phyloP scores from a whole-genome alignment of 2,888 invertebrate species.

The Thelaira solivaga region DNA sequence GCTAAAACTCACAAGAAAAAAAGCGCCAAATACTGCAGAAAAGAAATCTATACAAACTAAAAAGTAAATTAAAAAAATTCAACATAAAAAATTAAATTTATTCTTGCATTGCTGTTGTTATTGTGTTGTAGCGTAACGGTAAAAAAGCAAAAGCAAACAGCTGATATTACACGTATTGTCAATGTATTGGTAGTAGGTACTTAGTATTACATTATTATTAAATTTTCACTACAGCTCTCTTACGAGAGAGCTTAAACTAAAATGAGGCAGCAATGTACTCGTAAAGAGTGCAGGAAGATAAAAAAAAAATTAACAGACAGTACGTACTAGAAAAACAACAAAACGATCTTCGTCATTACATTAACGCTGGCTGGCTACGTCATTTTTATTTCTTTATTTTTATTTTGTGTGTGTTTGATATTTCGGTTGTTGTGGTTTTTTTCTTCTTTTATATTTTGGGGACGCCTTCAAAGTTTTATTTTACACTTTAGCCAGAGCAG shows the following conservation, averaged over 20 bases:
- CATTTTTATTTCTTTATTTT: conserved; percentile 55
- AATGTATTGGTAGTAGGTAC: background rate
- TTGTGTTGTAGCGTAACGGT: conserved; percentile 18
- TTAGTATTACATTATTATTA: conserved; percentile 28
- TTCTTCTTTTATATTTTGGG: conserved; percentile 38
- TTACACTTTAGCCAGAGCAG: conserved; percentile 57
- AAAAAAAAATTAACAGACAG: conserved; percentile 57
- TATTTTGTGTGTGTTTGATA: conserved; percentile 39
- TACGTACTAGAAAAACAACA: conserved; percentile 26
- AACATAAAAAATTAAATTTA: background rate
- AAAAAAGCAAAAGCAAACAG: conserved; percentile 30
- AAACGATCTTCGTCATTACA: conserved; percentile 60
- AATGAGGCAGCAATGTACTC: conserved; percentile 2
- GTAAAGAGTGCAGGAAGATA: conserved; percentile 30
- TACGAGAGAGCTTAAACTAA: conserved; percentile 9
- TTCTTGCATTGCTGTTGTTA: background rate
- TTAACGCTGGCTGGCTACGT: conserved; percentile 50
- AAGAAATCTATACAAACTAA: background rate
- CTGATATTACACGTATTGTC: conserved; percentile 10
- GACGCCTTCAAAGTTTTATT: conserved; percentile 61
- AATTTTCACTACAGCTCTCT: conserved; percentile 30
- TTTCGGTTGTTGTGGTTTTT: conserved; percentile 36
- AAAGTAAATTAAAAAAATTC: conserved; percentile 6
- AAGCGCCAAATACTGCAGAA: conserved; percentile 18
- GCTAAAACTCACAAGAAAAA: conserved; percentile 11